Evolutionary conservation across 2,797 vertebrate species (phyloP), one percentile per base, ranked within the genome.

Genomic region (Uromys caudimaculatus): DNA sequence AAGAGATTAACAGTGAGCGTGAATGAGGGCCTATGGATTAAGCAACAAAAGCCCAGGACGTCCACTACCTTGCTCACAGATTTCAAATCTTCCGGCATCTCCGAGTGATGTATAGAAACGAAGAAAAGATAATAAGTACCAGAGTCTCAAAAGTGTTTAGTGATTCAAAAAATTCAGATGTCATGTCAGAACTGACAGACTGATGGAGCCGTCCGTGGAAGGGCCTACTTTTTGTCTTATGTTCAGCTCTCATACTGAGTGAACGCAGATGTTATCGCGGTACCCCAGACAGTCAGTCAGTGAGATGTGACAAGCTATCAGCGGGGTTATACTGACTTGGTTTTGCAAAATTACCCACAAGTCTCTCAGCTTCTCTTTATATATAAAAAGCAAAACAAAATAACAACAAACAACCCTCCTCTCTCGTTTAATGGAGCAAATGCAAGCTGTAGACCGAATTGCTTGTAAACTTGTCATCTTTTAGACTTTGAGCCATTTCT

Each of bases 1-100:
- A 99, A 98, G 99, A 99, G 99, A 99, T 99, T 99, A 99, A 99
- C 99, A 99, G 99, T 98, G 99, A 99, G 99, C 99, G 99, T 99
- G 99, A 99, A 99, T 99, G 98, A 99, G 98, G 98, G 99, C 98
- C 98, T 98, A 98, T 98, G 99, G 99, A 99, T 99, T 99, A 99
- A 99, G 98, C 98, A 98, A 98, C 98, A 98, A 98, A 99, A 98
- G 98, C 98, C 98, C 16, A 69, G 98, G 98, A 98, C 92, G 97
- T 98, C 98, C 98, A 98, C 98, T 99, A 99, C 98, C 98, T 99
- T 98, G 98, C 98, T 99, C 98, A 98, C 98, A 98, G 98, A 99
- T 98, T 99, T 99, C 98, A 99, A 98, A 98, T 99, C 99, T 99
- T 98, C 98, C 98, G 97, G 98, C 98, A 98, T 98, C 98, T 98